These are phyloP conservation scores for Albula goreensis DNA, from an alignment of 2,113 vertebrate species.

Conservation along the genomic window DNA sequence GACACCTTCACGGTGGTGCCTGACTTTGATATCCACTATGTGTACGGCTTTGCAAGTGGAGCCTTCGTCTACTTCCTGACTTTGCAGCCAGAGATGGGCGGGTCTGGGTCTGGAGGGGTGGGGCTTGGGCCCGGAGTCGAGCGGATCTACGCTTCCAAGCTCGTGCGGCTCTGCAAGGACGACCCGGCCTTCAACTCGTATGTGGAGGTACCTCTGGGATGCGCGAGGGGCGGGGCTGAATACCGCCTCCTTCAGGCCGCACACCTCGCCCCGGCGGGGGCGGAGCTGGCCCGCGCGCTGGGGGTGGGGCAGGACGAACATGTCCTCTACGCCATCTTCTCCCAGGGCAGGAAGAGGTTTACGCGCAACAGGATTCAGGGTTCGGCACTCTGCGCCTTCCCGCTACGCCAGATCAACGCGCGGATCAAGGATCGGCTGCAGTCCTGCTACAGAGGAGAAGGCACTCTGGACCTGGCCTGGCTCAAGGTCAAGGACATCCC, in stretches of 20 bases:
- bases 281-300: constrained; percentile 83
- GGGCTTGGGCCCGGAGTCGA: constrained; percentile 83
- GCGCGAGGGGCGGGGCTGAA: constrained; percentile 86
- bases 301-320: constrained; percentile 83
- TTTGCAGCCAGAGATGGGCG: constrained; percentile 94
- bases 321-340: constrained; percentile 92
- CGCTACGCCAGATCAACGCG: constrained; percentile 90
- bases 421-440: constrained; percentile 94
- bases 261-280: constrained; percentile 89
- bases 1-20: constrained; percentile 97
- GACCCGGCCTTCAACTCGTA: constrained; percentile 97
- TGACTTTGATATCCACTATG: constrained; percentile 97
- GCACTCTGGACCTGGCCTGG: constrained; percentile 95
- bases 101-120: constrained; percentile 77
- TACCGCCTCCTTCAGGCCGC: constrained; percentile 93
- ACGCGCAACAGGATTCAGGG: constrained; percentile 88
- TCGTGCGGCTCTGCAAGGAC: constrained; percentile 95
- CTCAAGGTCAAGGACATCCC: constrained; percentile 97
- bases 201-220: constrained; percentile 94
- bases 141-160: constrained; percentile 95
- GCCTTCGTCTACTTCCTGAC: constrained; percentile 98
- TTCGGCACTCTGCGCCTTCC: constrained; percentile 92
- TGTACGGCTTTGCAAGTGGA: constrained; percentile 95
- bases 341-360: constrained; percentile 94
- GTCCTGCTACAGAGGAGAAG: constrained; percentile 97